phyloP scores from a whole-genome alignment of 2,797 vertebrate species.

The Mastacembelus armatus region DNA sequence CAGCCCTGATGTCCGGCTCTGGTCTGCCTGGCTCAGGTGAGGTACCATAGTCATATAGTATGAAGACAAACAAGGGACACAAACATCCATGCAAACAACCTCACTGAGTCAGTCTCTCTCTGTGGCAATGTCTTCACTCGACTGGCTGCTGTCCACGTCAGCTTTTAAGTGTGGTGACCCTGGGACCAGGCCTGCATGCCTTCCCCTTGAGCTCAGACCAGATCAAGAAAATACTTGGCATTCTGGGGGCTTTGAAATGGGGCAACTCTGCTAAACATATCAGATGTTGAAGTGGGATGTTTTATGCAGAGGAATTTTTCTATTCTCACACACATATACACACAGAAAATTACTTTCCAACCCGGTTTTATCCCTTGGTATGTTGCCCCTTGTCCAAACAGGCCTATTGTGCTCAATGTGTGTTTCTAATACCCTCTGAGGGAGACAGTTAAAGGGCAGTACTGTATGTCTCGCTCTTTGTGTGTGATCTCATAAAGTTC shows the following conservation, averaged over 20 bases:
- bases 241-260: constrained; percentile 57
- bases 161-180: constrained; percentile 51
- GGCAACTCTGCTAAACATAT: constrained; percentile 68
- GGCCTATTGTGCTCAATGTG: constrained; percentile 27
- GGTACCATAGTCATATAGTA: not conserved
- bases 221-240: constrained; percentile 62
- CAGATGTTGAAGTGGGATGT: constrained; percentile 47
- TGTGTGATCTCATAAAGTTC: constrained; percentile 33
- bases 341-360: constrained; percentile 49
- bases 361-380: constrained; percentile 31
- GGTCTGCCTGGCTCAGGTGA: constrained; percentile 24
- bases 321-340: constrained; percentile 29
- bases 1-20: constrained; percentile 17
- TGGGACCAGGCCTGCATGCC: constrained; percentile 59
- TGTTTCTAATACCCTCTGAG: constrained; percentile 56
- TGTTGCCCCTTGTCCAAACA: constrained; percentile 22
- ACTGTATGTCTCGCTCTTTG: constrained; percentile 33
- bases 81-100: not conserved
- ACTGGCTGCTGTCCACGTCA: constrained; percentile 42
- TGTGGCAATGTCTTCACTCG: constrained; percentile 20
- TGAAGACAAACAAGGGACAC: constrained; percentile 25
- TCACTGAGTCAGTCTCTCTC: constrained; percentile 24
- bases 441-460: constrained; percentile 39
- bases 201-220: constrained; percentile 68
- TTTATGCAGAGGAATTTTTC: constrained; percentile 47